Percentiles rank a stretch among this genome's conserved stretches.
These are phyloP conservation scores for Ahaetulla prasina DNA, from an alignment of 2,113 vertebrate species.

Conservation along the genomic window DNA sequence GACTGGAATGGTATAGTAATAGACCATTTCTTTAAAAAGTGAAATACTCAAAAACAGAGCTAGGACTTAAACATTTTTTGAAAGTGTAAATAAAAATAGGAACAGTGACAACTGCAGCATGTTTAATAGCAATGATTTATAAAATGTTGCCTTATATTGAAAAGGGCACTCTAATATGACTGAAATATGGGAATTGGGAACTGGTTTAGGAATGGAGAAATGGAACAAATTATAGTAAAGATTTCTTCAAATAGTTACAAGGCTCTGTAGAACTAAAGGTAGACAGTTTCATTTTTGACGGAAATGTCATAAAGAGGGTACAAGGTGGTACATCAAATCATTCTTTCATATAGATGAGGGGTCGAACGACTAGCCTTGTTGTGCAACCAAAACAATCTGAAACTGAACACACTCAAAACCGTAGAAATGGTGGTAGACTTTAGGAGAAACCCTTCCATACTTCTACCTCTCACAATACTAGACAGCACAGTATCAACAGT, in stretches of 20 bases:
- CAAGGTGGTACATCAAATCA: neutral
- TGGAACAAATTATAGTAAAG: neutral
- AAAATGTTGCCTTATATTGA: neutral
- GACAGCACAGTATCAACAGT: too few species aligned
- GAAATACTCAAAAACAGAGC: neutral
- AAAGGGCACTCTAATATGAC: neutral
- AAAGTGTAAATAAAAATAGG: neutral
- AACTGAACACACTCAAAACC: too few species aligned
- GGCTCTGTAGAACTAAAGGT: neutral
- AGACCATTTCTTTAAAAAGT: neutral
- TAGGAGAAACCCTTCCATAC: too few species aligned
- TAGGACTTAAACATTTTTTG: neutral
- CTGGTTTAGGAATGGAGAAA: neutral
- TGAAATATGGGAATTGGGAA: neutral
- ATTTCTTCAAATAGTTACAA: neutral
- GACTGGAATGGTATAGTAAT: neutral
- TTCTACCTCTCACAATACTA: too few species aligned
- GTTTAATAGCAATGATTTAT: neutral
- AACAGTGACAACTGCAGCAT: neutral
- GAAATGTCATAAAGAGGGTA: neutral
- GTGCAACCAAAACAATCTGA: too few species aligned
- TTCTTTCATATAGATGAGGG: too few species aligned
- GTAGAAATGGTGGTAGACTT: too few species aligned
- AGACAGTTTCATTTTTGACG: neutral
- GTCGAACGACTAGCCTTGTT: too few species aligned